Conservation (phyloP, 2,113 vertebrate genomes). For the Trachemys scripta region DNA sequence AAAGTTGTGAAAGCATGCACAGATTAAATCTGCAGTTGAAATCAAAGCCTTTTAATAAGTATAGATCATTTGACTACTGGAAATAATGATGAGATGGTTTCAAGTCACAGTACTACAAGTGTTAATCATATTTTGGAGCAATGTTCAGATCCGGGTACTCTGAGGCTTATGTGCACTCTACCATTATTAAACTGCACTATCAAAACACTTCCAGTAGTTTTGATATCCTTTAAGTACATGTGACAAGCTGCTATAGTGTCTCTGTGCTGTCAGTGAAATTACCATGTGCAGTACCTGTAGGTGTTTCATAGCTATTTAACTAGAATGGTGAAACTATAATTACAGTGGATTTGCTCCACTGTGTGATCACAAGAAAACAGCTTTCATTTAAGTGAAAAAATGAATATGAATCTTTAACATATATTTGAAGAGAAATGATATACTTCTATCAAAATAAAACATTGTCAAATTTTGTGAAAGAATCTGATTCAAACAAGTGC, state of each 20-base stretch:
- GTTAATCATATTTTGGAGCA: background rate
- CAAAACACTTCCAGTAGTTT: background rate
- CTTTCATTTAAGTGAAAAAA: conserved; percentile 5
- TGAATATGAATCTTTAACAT: background rate
- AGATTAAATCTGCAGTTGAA: background rate
- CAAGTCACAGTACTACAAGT: background rate
- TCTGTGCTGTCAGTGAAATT: background rate
- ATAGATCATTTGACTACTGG: background rate
- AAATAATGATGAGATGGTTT: background rate
- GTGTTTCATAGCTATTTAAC: conserved; percentile 15
- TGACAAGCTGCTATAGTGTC: background rate
- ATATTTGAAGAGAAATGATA: background rate
- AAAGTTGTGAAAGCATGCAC: background rate
- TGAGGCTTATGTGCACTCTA: background rate
- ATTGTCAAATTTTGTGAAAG: background rate
- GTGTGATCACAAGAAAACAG: background rate
- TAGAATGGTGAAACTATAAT: background rate
- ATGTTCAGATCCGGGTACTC: background rate
- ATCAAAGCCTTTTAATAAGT: background rate
- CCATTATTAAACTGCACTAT: background rate
- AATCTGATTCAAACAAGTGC: background rate
- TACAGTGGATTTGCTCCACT: background rate
- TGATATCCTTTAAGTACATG: background rate
- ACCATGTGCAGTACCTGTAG: background rate
- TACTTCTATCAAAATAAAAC: conserved; percentile 24